Conservation (phyloP, 92 coral and sea anemone genomes). For the Metridium senile region DNA sequence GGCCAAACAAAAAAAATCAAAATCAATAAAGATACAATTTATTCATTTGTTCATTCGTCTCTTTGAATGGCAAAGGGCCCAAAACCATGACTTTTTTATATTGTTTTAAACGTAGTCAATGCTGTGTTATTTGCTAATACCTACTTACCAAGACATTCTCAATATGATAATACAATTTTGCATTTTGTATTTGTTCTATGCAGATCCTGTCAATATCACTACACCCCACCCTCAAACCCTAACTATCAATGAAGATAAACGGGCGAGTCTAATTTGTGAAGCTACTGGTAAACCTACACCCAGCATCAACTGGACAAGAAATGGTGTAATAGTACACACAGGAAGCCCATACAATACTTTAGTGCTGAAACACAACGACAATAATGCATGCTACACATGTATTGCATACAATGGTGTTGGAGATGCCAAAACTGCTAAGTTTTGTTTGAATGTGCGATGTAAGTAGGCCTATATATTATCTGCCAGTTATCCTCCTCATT, state of each 20-base stretch:
- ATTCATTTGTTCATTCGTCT: too few relatives aligned
- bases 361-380: not conserved
- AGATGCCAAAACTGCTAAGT: conserved; percentile 20
- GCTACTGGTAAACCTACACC: conserved; percentile 37
- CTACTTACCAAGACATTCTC: not conserved
- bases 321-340: conserved; percentile 14
- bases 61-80: conserved; percentile 5
- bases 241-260: not conserved
- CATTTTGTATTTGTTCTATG: too few relatives aligned
- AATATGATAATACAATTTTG: not conserved
- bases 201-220: not conserved
- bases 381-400: conserved; percentile 19
- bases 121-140: too few relatives aligned
- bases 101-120: too few relatives aligned
- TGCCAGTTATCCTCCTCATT: not conserved
- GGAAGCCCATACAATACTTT: conserved; percentile 11
- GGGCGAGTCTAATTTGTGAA: not conserved
- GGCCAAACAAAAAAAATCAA: too few relatives aligned
- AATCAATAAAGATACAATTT: too few relatives aligned
- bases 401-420: conserved; percentile 22
- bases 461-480: not conserved
- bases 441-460: conserved; percentile 30
- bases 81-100: too few relatives aligned
- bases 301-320: conserved; percentile 42
- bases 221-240: not conserved